Percentiles rank a stretch among this genome's conserved stretches.
These are phyloP conservation scores for Cinara cedri DNA, from an alignment of 2,888 invertebrate species.

Conservation along the genomic window DNA sequence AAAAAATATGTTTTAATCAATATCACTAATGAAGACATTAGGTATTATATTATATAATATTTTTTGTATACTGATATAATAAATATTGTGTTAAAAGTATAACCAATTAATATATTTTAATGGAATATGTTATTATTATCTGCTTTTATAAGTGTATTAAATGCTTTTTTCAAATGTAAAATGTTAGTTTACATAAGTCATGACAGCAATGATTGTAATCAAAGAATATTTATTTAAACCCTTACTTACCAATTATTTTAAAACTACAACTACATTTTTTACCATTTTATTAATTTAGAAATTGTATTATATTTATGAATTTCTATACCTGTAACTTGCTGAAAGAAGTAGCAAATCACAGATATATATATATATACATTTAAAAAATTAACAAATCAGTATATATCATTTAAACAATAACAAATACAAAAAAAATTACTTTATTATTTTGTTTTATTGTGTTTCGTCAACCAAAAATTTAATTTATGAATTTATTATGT, in stretches of 20 bases:
- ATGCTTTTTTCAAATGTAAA: neutral
- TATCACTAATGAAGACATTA: slow-evolving; percentile 2
- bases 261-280: neutral
- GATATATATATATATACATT: neutral
- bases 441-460: slow-evolving; percentile 36
- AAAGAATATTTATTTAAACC: slow-evolving; percentile 7
- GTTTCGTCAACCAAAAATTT: slow-evolving; percentile 28
- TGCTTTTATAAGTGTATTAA: slow-evolving; percentile 6
- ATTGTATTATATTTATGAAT: slow-evolving; percentile 6
- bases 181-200: neutral
- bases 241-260: slow-evolving; percentile 24
- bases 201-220: neutral
- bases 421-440: neutral
- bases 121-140: too few species aligned
- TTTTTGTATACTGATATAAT: slow-evolving; percentile 16
- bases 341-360: too few species aligned
- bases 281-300: neutral
- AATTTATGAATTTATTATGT: slow-evolving; percentile 20
- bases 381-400: slow-evolving; percentile 26
- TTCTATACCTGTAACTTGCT: too few species aligned
- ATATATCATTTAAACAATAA: slow-evolving; percentile 22
- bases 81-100: neutral
- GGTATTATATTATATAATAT: neutral
- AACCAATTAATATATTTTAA: neutral
- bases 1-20: slow-evolving; percentile 6